Base-by-base conservation (phyloP, 2,113 vertebrate species). In the Gambusia affinis region DNA sequence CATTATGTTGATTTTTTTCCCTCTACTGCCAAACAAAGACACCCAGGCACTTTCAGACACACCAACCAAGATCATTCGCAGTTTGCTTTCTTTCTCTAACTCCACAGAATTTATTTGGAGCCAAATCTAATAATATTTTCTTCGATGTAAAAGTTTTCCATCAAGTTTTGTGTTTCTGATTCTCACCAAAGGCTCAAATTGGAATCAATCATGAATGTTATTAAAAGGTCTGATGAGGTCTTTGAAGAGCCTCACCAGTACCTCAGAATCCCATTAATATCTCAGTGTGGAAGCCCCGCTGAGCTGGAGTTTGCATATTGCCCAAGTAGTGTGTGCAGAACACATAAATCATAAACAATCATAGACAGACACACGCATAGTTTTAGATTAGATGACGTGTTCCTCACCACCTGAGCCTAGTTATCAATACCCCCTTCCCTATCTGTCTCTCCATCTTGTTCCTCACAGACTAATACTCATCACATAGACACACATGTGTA, bases 1-100 rank as follows among this genome's bases (percentile, higher is more conserved):
- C 89, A 92, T 94, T 94, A 93, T 93, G 88, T 87, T 84, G 92
- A 91, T 91, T 89, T 90, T 74, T 83, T 88, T 83, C 75, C 82
- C 74, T 87, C 85, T 77, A 75, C 84, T 91, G 84, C 86, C 91
- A 89, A 91, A 92, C 90, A 92, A 89, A 92, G 89, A 88, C 89
- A 86, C 67, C 67, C 76, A 60, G 81, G 76, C 92, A 82, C 82
- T 89, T 85, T 86, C 44, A 85, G 81, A 88, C 81, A 54, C 87
- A 85, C 82, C 70, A 60, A 75, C 51, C 30, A 76, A 87, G 84
- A 91, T 90, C 85, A 83, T 72, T 89, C 80, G 64, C 70, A 60
- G 79, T 77, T 69, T 78, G 77, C 79, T 82, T 61, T 84, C 75
- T 84, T 61, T n/a, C 31, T 71, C 75, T 87, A 79, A 47, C 81